Percentiles rank a stretch among this genome's conserved stretches.
These are phyloP conservation scores for Ommatoiulus sabulosus DNA, from an alignment of 2,888 invertebrate species.

Conservation along the genomic window DNA sequence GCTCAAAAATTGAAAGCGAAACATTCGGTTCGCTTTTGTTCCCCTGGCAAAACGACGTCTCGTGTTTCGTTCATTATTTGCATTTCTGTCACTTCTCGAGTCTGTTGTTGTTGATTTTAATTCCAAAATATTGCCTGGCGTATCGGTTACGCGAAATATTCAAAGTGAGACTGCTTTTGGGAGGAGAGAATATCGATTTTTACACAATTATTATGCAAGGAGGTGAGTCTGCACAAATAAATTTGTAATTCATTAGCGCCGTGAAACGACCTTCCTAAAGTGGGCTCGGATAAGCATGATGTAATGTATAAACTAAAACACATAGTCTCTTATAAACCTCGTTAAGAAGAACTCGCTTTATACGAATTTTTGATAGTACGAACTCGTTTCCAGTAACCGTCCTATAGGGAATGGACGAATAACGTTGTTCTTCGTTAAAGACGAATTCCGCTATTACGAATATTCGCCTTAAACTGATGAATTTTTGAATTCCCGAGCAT, in stretches of 20 bases:
- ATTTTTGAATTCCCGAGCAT: no score
- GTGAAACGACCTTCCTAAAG: background rate
- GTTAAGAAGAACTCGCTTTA: no score
- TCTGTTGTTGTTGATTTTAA: slow-evolving; percentile 9
- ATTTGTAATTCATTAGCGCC: background rate
- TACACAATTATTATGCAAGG: slow-evolving; percentile 8
- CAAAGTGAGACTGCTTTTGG: slow-evolving; percentile 1
- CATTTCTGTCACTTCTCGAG: background rate
- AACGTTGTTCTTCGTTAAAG: no score
- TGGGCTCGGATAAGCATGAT: background rate
- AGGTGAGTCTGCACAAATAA: background rate
- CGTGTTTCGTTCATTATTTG: background rate
- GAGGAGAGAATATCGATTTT: background rate
- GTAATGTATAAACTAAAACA: no score
- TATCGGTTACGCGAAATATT: background rate
- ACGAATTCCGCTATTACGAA: no score
- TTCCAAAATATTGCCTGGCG: background rate
- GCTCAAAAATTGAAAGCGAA: background rate
- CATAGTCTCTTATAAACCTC: no score
- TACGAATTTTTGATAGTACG: no score
- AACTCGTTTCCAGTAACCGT: no score
- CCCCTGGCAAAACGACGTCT: background rate
- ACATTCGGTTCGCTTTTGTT: background rate
- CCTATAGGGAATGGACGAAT: no score
- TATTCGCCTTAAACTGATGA: no score